Percentiles rank a stretch among this genome's conserved stretches.
Evolutionary conservation across 1,140 invertebrate species (phyloP).

Genomic region (Cheumatopsyche charites): DNA sequence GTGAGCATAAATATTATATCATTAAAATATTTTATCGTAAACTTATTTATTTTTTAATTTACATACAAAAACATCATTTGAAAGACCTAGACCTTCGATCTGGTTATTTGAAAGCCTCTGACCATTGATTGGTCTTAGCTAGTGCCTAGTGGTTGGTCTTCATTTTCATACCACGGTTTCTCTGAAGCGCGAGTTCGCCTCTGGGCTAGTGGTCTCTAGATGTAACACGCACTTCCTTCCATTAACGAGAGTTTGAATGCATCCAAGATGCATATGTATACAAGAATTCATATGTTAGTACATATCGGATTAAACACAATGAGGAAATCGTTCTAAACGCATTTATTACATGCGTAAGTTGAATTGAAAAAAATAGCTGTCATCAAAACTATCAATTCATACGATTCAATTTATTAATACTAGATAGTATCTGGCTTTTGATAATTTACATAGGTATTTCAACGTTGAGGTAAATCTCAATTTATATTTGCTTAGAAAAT

Average conservation of each 20-base stretch:
- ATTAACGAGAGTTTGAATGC: conserved; percentile 40
- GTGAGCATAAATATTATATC: too few species aligned
- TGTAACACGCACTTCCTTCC: conserved; percentile 30
- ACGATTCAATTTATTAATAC: too few species aligned
- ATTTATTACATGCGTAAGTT: not conserved
- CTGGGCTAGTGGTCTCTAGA: conserved; percentile 25
- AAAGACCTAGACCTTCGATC: conserved; percentile 18
- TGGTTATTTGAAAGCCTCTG: conserved; percentile 39
- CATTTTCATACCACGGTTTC: conserved; percentile 35
- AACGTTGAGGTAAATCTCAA: too few species aligned
- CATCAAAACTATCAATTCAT: too few species aligned
- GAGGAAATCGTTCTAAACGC: not conserved
- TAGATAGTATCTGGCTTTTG: too few species aligned
- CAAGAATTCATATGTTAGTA: not conserved
- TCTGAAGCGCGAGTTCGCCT: conserved; percentile 32
- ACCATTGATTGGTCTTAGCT: conserved; percentile 34
- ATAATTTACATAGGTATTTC: too few species aligned
- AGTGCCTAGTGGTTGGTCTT: not conserved
- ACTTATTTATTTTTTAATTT: too few species aligned
- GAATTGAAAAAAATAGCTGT: too few species aligned
- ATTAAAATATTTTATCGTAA: too few species aligned
- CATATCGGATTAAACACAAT: not conserved
- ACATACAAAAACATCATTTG: too few species aligned
- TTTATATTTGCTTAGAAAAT: too few species aligned
- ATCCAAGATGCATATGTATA: conserved; percentile 1